These are phyloP conservation scores for Hybos culiciformis DNA, from an alignment of 2,888 invertebrate species.

Conservation along the genomic window DNA sequence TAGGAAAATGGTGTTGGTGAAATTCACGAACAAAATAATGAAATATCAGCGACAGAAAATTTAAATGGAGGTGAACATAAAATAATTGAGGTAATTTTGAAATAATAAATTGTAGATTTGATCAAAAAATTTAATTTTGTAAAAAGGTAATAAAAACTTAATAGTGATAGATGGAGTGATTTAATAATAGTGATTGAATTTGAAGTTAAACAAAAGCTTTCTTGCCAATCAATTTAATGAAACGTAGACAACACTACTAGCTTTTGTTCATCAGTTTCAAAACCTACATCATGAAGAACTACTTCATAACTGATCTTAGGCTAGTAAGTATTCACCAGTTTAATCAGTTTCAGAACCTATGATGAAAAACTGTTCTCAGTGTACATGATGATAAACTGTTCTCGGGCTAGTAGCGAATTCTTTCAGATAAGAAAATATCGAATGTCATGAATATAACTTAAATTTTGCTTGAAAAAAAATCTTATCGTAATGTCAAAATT, in stretches of 20 bases:
- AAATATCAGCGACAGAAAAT: conserved; percentile 20
- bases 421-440: no score
- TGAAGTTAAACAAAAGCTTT: background rate
- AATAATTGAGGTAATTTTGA: conserved; percentile 16
- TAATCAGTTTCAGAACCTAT: no score
- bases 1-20: conserved; percentile 21
- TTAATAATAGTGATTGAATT: background rate
- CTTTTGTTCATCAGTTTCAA: background rate
- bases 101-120: background rate
- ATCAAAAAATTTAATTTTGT: background rate
- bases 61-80: conserved; percentile 19
- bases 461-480: background rate
- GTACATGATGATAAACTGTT: no score
- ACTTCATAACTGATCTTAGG: no score
- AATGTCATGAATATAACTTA: background rate
- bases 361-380: no score
- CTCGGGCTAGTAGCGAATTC: no score
- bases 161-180: background rate
- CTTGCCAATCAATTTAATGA: background rate
- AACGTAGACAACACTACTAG: background rate
- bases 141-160: background rate
- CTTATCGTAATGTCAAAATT: background rate
- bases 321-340: no score
- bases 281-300: no score
- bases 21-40: conserved; percentile 16